Percentiles rank a stretch among this genome's conserved stretches.
These are phyloP conservation scores for Pediacus dermestoides DNA, from an alignment of 2,888 invertebrate species.

Conservation along the genomic window DNA sequence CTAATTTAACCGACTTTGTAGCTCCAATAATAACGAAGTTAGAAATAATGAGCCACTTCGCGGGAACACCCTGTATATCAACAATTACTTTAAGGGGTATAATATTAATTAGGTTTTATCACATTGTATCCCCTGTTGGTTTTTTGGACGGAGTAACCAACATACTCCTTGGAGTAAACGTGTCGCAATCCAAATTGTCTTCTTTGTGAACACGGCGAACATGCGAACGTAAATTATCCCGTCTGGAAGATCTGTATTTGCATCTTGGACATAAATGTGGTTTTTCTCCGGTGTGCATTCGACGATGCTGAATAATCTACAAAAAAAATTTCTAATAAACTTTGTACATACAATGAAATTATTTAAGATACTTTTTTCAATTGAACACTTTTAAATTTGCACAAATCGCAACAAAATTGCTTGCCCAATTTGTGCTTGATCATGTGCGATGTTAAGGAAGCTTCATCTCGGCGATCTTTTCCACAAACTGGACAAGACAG, in stretches of 20 bases:
- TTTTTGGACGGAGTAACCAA: constrained; percentile 38
- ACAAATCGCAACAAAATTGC: constrained; percentile 55
- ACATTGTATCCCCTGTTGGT: background rate
- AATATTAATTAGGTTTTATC: constrained; percentile 7
- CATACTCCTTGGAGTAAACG: constrained; percentile 55
- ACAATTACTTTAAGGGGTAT: too few relatives aligned
- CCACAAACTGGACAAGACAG: constrained; percentile 56
- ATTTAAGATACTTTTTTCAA: constrained; percentile 51
- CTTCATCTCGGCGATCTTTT: constrained; percentile 53
- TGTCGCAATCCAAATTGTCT: constrained; percentile 56
- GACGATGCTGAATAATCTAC: constrained; percentile 54
- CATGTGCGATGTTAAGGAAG: constrained; percentile 53
- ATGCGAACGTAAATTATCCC: constrained; percentile 57
- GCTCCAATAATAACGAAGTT: too few relatives aligned
- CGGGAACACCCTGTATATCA: too few relatives aligned
- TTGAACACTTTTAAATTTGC: constrained; percentile 56
- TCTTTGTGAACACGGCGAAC: constrained; percentile 56
- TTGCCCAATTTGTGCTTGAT: constrained; percentile 51
- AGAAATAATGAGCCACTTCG: too few relatives aligned
- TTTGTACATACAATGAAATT: constrained; percentile 11
- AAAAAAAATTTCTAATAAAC: constrained; percentile 23
- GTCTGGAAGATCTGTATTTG: constrained; percentile 55
- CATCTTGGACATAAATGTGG: constrained; percentile 57
- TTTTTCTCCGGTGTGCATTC: constrained; percentile 58
- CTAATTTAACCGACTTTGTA: too few relatives aligned